Percentiles rank a stretch among this genome's conserved stretches.
phyloP scores from a whole-genome alignment of 2,797 vertebrate genomes.

The Eremophila alpestris region DNA sequence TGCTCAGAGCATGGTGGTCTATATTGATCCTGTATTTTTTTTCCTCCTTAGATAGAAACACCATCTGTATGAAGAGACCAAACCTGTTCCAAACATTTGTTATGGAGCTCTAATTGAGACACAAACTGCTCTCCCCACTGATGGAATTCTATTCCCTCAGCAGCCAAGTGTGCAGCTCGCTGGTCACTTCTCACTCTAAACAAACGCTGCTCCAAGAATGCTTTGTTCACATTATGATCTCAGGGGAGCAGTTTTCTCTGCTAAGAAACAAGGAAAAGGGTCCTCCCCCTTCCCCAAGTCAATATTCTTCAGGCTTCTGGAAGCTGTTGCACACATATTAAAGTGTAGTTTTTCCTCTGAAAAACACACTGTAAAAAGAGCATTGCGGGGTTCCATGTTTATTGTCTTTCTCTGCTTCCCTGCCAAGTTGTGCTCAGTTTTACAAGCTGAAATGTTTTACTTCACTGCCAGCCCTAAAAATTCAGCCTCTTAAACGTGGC shows the following conservation, averaged over 20 bases:
- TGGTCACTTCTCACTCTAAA: background rate
- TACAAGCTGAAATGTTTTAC: constrained; percentile 49
- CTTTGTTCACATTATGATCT: background rate
- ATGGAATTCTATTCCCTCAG: background rate
- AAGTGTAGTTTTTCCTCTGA: constrained; percentile 1
- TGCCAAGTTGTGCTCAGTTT: constrained; percentile 15
- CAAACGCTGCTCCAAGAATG: background rate
- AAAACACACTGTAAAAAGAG: constrained; percentile 34
- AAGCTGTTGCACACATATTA: background rate
- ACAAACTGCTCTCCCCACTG: background rate
- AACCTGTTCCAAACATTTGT: background rate
- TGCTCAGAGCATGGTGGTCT: background rate
- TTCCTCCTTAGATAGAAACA: background rate
- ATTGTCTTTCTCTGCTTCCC: constrained; percentile 23
- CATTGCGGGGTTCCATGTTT: background rate
- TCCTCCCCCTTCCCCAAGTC: background rate
- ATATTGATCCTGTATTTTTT: background rate
- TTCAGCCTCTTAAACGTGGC: background rate
- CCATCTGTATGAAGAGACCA: background rate
- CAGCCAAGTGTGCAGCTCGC: background rate
- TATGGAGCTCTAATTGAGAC: background rate
- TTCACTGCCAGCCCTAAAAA: constrained; percentile 35
- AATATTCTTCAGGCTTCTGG: background rate
- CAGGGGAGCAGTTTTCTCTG: background rate
- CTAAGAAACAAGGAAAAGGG: background rate